Conservation (phyloP, 2,113 vertebrate species). For the Glaucidium brasilianum region DNA sequence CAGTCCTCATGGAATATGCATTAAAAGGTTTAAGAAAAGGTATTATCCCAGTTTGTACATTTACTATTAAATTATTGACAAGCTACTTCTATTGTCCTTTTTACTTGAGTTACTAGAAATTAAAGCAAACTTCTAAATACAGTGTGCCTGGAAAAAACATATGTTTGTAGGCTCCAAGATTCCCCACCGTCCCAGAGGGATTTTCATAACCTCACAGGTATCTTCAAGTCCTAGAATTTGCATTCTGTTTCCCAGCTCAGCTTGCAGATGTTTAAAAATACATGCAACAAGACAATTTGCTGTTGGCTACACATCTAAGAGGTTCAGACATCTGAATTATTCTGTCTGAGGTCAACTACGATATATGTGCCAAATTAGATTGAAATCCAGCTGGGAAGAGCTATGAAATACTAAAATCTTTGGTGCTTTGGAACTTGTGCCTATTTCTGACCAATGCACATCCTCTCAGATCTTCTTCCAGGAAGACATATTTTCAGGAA, state of each 20-base stretch:
- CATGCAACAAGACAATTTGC: constrained; percentile 54
- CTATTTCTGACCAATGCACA: background rate
- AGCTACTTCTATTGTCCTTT: background rate
- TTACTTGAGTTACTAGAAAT: background rate
- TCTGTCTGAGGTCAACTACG: constrained; percentile 58
- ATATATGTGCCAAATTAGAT: constrained; percentile 50
- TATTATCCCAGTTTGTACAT: background rate
- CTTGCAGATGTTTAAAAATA: constrained; percentile 66
- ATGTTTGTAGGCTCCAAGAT: background rate
- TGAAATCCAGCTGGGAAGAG: constrained; percentile 33
- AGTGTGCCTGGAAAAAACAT: background rate
- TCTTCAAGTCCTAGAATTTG: constrained; percentile 31
- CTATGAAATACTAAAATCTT: constrained; percentile 32
- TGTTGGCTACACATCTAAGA: constrained; percentile 65
- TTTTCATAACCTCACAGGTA: constrained; percentile 23
- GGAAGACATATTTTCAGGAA: constrained; percentile 9
- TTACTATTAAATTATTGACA: constrained; percentile 13
- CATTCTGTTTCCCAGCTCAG: constrained; percentile 20
- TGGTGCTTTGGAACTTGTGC: background rate
- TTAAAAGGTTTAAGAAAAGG: background rate
- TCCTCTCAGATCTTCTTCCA: background rate
- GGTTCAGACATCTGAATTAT: constrained; percentile 64
- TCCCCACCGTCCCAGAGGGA: background rate
- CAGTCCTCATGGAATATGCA: background rate
- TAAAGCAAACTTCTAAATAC: constrained; percentile 20